Conservation (phyloP, 2,888 invertebrate species). For the Agrochola lychnidis region DNA sequence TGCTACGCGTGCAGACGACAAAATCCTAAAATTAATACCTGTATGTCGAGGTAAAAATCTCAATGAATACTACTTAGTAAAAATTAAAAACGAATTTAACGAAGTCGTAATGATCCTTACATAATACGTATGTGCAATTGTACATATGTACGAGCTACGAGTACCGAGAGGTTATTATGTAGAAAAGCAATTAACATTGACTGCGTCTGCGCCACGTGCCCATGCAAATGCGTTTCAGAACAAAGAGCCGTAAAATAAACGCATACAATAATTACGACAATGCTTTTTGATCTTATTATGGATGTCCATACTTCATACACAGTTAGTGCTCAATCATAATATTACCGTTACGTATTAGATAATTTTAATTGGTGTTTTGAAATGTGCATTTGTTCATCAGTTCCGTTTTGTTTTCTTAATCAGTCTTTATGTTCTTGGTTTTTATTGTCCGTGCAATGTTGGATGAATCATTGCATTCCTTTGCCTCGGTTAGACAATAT, state of each 20-base stretch:
- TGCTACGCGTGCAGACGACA: too few species aligned
- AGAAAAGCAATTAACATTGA: conserved; percentile 74
- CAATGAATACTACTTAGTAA: not conserved
- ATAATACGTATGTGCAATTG: conserved; percentile 16
- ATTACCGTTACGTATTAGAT: conserved; percentile 59
- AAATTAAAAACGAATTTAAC: not conserved
- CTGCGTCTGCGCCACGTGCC: conserved; percentile 73
- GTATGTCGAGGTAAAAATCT: not conserved
- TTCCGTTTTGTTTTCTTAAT: conserved; percentile 54
- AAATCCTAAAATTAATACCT: not conserved
- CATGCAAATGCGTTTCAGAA: conserved; percentile 74
- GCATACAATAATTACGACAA: conserved; percentile 74
- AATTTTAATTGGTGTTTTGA: conserved; percentile 59
- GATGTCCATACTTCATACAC: conserved; percentile 69
- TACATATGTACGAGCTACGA: conserved; percentile 11
- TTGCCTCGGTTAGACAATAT: conserved; percentile 58
- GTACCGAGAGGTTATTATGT: conserved; percentile 65
- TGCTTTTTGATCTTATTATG: conserved; percentile 76
- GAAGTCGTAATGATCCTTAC: not conserved
- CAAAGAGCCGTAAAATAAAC: conserved; percentile 79
- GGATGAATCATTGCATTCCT: conserved; percentile 64
- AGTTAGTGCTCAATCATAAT: conserved; percentile 61
- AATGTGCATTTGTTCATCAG: conserved; percentile 46
- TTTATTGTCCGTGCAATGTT: conserved; percentile 50
- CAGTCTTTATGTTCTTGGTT: conserved; percentile 45